Conservation (phyloP, 2,113 vertebrate genomes). For the Willisornis vidua region DNA sequence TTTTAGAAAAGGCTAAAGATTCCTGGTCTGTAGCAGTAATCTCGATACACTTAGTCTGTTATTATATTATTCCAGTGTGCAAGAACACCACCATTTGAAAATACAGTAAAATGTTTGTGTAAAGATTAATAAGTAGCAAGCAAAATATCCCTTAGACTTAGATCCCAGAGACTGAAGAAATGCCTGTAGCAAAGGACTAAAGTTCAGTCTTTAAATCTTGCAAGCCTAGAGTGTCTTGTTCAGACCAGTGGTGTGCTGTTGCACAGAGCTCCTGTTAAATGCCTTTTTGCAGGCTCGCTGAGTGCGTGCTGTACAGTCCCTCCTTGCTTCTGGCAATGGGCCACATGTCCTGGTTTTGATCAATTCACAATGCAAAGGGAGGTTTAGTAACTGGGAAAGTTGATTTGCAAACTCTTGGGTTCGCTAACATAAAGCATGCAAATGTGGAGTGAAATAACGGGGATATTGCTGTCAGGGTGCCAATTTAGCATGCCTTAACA, state of each 20-base stretch:
- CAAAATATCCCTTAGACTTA: not conserved
- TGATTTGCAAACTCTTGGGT: not conserved
- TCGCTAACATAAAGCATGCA: not conserved
- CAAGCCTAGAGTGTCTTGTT: fast-evolving
- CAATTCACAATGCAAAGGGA: not conserved
- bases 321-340: not conserved
- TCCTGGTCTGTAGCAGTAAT: not conserved
- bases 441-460: not conserved
- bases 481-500: not conserved
- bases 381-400: not conserved
- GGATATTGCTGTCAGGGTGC: not conserved
- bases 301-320: fast-evolving
- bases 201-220: not conserved
- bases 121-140: not conserved
- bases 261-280: fast-evolving
- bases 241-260: not conserved
- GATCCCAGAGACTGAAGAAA: not conserved
- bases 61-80: not conserved
- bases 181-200: not conserved
- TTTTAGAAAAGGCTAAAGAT: not conserved
- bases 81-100: not conserved
- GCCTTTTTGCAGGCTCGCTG: fast-evolving
- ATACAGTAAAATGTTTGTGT: not conserved
- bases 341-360: not conserved
- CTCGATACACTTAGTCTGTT: not conserved